Conservation (phyloP, 2,888 invertebrate genomes). For the Pollenia griseotomentosa region DNA sequence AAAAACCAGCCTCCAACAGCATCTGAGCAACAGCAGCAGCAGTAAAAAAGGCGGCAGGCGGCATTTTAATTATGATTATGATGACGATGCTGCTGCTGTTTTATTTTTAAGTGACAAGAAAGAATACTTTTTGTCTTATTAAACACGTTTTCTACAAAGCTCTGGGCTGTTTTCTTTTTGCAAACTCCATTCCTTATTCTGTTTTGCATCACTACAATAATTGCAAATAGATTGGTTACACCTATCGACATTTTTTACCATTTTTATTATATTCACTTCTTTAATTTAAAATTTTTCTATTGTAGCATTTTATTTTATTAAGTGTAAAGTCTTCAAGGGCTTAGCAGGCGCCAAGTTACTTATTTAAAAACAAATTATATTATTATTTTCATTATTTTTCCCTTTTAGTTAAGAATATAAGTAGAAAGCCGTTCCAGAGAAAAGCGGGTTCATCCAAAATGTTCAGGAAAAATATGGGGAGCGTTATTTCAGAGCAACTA, state of each 20-base stretch:
- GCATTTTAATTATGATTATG: slow-evolving; percentile 24
- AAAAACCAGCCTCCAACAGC: neutral
- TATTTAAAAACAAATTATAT: no score
- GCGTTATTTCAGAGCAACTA: no score
- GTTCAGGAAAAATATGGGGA: no score
- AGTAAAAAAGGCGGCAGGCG: neutral
- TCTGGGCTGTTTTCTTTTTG: slow-evolving; percentile 15
- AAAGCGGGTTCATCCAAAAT: no score
- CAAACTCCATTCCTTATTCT: neutral
- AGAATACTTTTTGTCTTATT: slow-evolving; percentile 31
- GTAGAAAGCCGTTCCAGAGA: neutral
- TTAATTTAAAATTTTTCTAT: neutral
- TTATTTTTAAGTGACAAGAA: slow-evolving; percentile 26
- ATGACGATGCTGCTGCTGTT: neutral
- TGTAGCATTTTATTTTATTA: no score
- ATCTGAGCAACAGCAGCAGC: neutral
- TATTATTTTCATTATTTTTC: neutral
- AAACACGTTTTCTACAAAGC: slow-evolving; percentile 27
- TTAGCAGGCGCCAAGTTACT: no score
- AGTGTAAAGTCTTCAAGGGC: no score
- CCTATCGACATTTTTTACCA: neutral
- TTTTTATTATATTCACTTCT: neutral
- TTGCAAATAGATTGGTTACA: slow-evolving; percentile 22
- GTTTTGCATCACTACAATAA: neutral
- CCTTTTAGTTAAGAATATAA: neutral